Evolutionary conservation across 2,797 vertebrate genomes (phyloP).

Genomic region (Pyrocephalus nanus): DNA sequence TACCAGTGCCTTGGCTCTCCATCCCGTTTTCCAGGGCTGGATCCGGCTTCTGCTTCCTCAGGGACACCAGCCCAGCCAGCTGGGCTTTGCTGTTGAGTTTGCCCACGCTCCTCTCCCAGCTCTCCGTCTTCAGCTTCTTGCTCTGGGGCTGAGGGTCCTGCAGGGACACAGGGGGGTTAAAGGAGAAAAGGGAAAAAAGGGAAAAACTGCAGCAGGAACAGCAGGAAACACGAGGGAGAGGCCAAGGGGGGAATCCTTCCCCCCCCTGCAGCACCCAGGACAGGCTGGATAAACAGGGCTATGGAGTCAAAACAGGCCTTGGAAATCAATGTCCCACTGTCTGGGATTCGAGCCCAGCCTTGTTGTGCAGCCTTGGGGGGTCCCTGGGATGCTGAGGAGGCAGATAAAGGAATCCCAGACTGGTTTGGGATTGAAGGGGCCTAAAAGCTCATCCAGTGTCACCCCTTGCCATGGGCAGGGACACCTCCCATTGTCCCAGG

Average conservation of each 20-base stretch:
- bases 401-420: not conserved
- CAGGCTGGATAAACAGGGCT: not conserved
- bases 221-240: fast-evolving
- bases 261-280: fast-evolving
- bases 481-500: not conserved
- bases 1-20: not conserved
- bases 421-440: not conserved
- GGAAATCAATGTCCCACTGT: fast-evolving
- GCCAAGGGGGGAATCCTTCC: too few species aligned
- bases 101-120: constrained; percentile 86
- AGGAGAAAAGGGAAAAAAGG: not conserved
- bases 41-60: constrained; percentile 68
- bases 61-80: constrained; percentile 82
- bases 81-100: constrained; percentile 67
- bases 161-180: not conserved
- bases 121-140: constrained; percentile 82
- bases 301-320: not conserved
- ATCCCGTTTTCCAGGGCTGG: not conserved
- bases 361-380: fast-evolving
- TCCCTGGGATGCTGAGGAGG: not conserved
- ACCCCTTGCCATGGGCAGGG: not conserved
- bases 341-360: not conserved
- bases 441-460: not conserved
- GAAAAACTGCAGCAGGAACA: not conserved
- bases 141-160: constrained; percentile 61